Conservation (phyloP, 2,888 invertebrate species). For the Luffia ferchaultella region DNA sequence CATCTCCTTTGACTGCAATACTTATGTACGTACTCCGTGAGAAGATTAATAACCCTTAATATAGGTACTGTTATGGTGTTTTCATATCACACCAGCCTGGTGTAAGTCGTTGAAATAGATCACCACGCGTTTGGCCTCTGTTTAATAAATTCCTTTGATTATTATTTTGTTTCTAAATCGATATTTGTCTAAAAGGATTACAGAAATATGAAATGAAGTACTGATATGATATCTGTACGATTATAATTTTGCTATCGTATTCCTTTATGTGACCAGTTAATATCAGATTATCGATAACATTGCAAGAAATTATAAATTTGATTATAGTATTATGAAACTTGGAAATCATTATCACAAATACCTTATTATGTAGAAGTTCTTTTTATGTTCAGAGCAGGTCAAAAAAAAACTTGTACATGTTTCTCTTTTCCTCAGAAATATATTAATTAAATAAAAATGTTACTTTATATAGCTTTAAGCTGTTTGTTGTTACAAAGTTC, state of each 20-base stretch:
- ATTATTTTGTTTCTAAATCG: too few relatives aligned
- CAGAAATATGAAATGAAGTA: not conserved
- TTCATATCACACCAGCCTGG: too few relatives aligned
- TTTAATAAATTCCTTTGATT: too few relatives aligned
- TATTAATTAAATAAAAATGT: slow-evolving; percentile 16
- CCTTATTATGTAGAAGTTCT: not conserved
- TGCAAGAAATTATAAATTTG: not conserved
- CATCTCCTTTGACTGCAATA: too few relatives aligned
- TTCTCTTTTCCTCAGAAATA: not conserved
- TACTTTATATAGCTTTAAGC: slow-evolving; percentile 41
- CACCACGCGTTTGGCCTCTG: too few relatives aligned
- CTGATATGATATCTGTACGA: not conserved
- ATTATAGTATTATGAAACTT: not conserved
- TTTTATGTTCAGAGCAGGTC: not conserved
- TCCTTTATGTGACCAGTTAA: not conserved
- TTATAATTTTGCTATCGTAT: not conserved
- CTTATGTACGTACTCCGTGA: too few relatives aligned
- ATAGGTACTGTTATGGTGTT: too few relatives aligned
- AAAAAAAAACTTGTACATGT: not conserved
- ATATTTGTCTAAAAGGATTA: not conserved
- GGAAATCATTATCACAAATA: not conserved
- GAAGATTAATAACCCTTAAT: too few relatives aligned
- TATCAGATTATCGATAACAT: not conserved
- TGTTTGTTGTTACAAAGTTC: not conserved
- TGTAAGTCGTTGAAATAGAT: too few relatives aligned